Conservation (phyloP, 2,797 vertebrate species). For the Fistularia tabacaria region DNA sequence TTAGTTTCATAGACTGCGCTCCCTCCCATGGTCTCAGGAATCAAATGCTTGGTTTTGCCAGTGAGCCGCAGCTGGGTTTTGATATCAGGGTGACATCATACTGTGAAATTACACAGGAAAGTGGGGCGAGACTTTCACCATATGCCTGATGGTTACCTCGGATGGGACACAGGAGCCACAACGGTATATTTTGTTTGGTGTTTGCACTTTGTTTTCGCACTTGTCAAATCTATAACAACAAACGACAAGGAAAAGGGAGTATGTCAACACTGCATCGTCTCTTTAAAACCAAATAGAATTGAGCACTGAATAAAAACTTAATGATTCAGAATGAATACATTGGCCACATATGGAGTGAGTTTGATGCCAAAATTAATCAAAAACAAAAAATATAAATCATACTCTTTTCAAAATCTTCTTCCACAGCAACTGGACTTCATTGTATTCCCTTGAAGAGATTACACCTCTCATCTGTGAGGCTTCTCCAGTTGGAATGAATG, state of each 20-base stretch:
- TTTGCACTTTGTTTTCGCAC: constrained; percentile 30
- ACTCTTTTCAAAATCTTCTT: too few relatives aligned
- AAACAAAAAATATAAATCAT: too few relatives aligned
- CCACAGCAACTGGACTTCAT: too few relatives aligned
- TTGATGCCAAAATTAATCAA: too few relatives aligned
- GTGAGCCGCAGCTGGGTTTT: constrained; percentile 56
- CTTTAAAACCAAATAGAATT: constrained; percentile 26
- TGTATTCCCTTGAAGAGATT: too few relatives aligned
- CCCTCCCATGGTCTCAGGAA: constrained; percentile 17
- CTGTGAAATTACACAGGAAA: constrained; percentile 52
- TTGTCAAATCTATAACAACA: constrained; percentile 36
- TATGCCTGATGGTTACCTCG: constrained; percentile 40
- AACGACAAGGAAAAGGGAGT: constrained; percentile 34
- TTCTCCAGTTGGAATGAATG: too few relatives aligned
- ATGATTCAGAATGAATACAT: too few relatives aligned
- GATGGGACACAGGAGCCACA: constrained; percentile 47
- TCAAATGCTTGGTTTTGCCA: constrained; percentile 63
- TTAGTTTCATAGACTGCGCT: constrained; percentile 33
- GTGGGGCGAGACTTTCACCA: constrained; percentile 27
- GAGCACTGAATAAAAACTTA: constrained; percentile 48
- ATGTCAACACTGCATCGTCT: constrained; percentile 28
- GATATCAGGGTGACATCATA: constrained; percentile 58
- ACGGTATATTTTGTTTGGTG: constrained; percentile 48
- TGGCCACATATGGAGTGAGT: too few relatives aligned
- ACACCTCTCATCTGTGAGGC: too few relatives aligned